These are phyloP conservation scores for Amphipyra tragopoginis DNA, from an alignment of 2,888 invertebrate genomes.

Conservation along the genomic window DNA sequence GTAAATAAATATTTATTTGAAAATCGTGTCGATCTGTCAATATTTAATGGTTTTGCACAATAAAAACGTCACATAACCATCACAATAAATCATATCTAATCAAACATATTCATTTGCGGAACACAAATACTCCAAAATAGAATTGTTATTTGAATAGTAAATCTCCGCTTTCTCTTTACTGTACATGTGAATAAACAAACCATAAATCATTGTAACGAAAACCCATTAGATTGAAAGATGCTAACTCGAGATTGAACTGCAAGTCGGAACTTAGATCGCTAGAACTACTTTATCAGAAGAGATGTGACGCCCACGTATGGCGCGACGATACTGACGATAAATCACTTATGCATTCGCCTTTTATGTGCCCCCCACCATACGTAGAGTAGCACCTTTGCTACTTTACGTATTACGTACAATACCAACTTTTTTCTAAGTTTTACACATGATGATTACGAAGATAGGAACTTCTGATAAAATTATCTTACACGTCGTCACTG, in stretches of 20 bases:
- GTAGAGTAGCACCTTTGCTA: too few species aligned
- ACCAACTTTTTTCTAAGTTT: conserved; percentile 14
- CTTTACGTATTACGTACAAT: conserved; percentile 10
- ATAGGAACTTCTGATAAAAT: too few species aligned
- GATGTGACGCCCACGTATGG: conserved; percentile 68
- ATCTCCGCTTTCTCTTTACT: conserved; percentile 68
- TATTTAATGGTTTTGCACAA: conserved; percentile 11
- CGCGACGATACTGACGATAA: conserved; percentile 64
- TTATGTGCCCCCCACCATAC: conserved; percentile 58
- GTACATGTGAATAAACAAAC: conserved; percentile 72
- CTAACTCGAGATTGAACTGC: conserved; percentile 69
- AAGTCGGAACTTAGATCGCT: conserved; percentile 60
- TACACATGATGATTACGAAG: too few species aligned
- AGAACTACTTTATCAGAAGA: conserved; percentile 63
- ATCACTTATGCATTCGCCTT: conserved; percentile 63
- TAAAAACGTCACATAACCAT: conserved; percentile 26
- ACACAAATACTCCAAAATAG: conserved; percentile 59
- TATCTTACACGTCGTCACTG: too few species aligned
- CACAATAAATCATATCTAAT: conserved; percentile 31
- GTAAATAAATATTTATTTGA: conserved; percentile 20
- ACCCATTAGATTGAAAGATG: conserved; percentile 74
- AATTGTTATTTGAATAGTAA: conserved; percentile 59
- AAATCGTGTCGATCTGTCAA: conserved; percentile 8
- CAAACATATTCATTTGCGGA: conserved; percentile 46
- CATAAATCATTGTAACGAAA: conserved; percentile 73